Evolutionary conservation across 2,113 vertebrate genomes (phyloP).

Genomic region (Rhodinocichla rosea): DNA sequence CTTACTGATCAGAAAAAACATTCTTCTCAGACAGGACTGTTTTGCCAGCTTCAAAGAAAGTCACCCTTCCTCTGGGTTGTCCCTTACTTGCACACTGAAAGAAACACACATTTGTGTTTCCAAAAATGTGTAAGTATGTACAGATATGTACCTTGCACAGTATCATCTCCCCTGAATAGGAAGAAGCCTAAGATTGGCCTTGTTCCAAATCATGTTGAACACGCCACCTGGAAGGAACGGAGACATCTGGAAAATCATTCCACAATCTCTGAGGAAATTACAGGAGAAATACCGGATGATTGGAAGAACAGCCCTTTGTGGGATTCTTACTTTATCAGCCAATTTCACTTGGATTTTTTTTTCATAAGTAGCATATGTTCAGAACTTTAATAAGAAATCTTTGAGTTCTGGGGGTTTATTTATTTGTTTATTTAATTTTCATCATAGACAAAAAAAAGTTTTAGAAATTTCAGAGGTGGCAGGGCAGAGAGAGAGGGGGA

Average conservation of each 20-base stretch:
- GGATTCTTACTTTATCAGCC: slow-evolving; percentile 66
- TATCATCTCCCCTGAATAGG: background rate
- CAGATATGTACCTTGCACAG: background rate
- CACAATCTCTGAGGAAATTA: slow-evolving; percentile 70
- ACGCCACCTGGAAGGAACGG: slow-evolving; percentile 64
- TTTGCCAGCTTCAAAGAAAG: background rate
- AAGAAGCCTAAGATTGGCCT: slow-evolving; percentile 46
- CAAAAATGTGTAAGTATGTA: background rate
- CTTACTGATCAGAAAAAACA: background rate
- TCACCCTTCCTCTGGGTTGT: background rate
- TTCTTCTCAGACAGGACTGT: background rate
- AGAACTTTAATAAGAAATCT: slow-evolving; percentile 64
- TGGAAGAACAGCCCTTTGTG: slow-evolving; percentile 65
- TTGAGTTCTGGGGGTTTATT: slow-evolving; percentile 37
- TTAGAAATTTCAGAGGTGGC: background rate
- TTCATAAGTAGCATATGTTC: slow-evolving; percentile 65
- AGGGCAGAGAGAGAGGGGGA: background rate
- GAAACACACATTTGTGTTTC: background rate
- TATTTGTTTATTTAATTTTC: slow-evolving; percentile 64
- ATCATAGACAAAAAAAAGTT: background rate
- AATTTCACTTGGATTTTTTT: slow-evolving; percentile 56
- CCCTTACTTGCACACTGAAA: background rate
- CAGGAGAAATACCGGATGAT: slow-evolving; percentile 64
- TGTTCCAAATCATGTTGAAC: slow-evolving; percentile 67
- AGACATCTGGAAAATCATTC: slow-evolving; percentile 74